Conservation (phyloP, 37 sponge, comb jelly and placozoan genomes). For the Ephydatia muelleri region DNA sequence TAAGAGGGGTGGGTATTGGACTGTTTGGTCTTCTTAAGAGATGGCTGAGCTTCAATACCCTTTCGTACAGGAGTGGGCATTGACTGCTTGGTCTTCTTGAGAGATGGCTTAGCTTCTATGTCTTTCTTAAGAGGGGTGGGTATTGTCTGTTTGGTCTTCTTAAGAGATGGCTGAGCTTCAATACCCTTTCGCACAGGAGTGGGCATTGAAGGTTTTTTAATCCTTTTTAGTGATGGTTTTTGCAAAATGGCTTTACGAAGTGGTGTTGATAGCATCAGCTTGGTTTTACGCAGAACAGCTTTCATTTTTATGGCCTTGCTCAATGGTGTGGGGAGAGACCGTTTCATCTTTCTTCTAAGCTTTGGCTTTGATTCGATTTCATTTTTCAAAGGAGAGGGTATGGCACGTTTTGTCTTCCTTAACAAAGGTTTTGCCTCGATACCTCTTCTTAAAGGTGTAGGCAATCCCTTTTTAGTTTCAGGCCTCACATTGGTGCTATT, state of each 20-base stretch:
- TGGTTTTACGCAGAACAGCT: conserved; percentile 13
- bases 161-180: conserved; percentile 19
- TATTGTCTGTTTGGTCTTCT: conserved; percentile 23
- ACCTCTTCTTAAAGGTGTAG: background rate
- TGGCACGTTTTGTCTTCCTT: conserved; percentile 42
- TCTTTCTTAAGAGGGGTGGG: conserved; percentile 62
- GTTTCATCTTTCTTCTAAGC: conserved; percentile 27
- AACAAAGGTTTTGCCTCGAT: conserved; percentile 8
- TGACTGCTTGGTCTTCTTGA: conserved; percentile 39
- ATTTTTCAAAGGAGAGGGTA: conserved; percentile 38
- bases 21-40: conserved; percentile 53
- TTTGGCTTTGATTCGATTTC: conserved; percentile 38
- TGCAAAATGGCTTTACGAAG: conserved; percentile 45
- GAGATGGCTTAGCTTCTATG: conserved; percentile 30
- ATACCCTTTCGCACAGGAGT: conserved; percentile 70
- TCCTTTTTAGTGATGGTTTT: conserved; percentile 39
- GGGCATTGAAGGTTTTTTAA: conserved; percentile 37
- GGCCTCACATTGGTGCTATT: background rate
- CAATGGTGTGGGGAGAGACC: conserved; percentile 59
- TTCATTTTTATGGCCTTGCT: conserved; percentile 41
- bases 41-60: conserved; percentile 33
- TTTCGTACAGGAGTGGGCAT: conserved; percentile 70
- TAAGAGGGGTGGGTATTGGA: conserved; percentile 63
- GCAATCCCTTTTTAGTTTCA: background rate
- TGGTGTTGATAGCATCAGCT: conserved; percentile 46